Conservation (phyloP, 23 tunicate species). For the Halocynthia aurantium region DNA sequence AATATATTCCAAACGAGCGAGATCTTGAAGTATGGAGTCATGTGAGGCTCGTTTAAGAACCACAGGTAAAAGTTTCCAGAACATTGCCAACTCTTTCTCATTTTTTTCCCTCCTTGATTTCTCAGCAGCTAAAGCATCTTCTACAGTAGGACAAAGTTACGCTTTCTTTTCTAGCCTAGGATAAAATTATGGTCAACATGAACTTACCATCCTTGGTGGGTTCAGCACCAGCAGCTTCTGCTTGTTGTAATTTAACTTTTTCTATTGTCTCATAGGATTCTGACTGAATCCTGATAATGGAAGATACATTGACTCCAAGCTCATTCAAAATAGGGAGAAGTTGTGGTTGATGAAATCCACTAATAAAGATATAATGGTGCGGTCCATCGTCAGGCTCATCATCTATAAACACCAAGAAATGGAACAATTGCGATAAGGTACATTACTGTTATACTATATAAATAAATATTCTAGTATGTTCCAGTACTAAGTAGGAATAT, state of each 20-base stretch:
- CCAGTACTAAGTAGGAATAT: too few species aligned
- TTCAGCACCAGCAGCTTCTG: background rate
- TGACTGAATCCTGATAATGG: conserved; percentile 47
- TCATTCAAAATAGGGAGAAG: conserved; percentile 53
- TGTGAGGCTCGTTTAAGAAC: conserved; percentile 55
- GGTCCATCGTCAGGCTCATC: conserved; percentile 96
- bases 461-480: too few species aligned
- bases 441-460: too few species aligned
- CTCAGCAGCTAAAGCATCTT: conserved; percentile 45
- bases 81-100: conserved; percentile 49
- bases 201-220: conserved; percentile 14
- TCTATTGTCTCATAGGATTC: conserved; percentile 50
- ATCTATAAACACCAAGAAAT: conserved; percentile 25
- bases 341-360: conserved; percentile 73
- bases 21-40: conserved; percentile 54
- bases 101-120: conserved; percentile 27
- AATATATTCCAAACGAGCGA: conserved; percentile 30
- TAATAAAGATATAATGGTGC: conserved; percentile 76
- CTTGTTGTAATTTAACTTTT: background rate
- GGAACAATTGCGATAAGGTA: too few species aligned
- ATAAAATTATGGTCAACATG: background rate
- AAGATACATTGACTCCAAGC: conserved; percentile 64
- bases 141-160: conserved; percentile 16
- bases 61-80: conserved; percentile 80
- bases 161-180: background rate